Conservation (phyloP, 2,113 vertebrate species). For the Fukomys damarensis region DNA sequence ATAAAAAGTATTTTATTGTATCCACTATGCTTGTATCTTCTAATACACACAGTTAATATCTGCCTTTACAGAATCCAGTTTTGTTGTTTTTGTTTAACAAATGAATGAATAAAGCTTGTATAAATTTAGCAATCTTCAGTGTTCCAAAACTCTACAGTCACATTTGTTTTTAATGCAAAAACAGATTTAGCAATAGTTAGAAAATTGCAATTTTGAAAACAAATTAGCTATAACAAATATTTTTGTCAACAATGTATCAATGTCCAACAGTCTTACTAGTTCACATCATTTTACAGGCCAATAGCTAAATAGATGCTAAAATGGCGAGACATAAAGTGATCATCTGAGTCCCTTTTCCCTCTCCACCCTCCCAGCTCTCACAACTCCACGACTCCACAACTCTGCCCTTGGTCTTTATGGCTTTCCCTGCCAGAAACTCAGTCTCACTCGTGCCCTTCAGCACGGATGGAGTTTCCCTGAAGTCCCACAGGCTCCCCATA, state of each 20-base stretch:
- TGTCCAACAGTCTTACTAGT: neutral
- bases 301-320: neutral
- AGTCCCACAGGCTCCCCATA: neutral
- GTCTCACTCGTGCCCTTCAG: neutral
- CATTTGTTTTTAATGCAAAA: neutral
- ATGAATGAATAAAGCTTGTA: neutral
- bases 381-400: neutral
- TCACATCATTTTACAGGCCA: neutral
- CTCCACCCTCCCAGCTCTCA: neutral
- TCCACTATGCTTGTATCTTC: neutral
- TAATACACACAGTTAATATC: neutral
- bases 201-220: neutral
- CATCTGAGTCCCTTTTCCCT: neutral
- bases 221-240: conserved; percentile 11
- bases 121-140: neutral
- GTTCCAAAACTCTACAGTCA: neutral
- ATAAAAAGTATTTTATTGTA: too few species aligned
- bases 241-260: neutral
- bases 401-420: neutral
- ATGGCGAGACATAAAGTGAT: neutral
- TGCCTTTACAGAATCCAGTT: neutral
- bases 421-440: neutral
- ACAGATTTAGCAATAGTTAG: neutral
- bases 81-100: neutral
- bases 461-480: neutral